Conservation (phyloP, 2,888 invertebrate species). For the Luffia ferchaultella region DNA sequence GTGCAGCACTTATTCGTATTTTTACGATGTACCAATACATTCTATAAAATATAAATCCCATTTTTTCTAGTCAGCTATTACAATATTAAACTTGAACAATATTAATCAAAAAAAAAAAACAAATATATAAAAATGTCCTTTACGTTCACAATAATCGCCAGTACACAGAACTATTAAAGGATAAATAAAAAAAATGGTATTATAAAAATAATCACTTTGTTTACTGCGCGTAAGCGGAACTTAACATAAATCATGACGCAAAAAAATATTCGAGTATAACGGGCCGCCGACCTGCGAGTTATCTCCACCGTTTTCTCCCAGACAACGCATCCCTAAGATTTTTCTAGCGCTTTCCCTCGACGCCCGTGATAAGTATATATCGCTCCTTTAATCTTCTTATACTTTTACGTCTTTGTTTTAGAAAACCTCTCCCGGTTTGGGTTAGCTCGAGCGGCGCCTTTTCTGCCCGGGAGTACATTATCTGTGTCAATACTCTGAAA, state of each 20-base stretch:
- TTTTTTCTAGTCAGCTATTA: background rate
- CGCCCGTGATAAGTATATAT: conserved; percentile 7
- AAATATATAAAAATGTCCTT: too few species aligned
- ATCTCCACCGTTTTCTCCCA: background rate
- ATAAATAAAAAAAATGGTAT: background rate
- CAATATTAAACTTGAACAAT: background rate
- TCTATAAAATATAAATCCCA: background rate
- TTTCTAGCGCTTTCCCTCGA: conserved; percentile 2
- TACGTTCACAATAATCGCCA: too few species aligned
- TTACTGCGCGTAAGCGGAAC: background rate
- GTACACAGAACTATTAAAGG: background rate
- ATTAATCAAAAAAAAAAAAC: background rate
- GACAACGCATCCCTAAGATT: background rate
- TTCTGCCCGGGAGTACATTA: conserved; percentile 39
- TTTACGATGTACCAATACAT: background rate
- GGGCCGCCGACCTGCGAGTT: background rate
- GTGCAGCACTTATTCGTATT: too few species aligned
- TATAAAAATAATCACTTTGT: background rate
- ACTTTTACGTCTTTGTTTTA: conserved; percentile 47
- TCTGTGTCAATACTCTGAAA: conserved; percentile 54
- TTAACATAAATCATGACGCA: background rate
- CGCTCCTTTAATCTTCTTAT: conserved; percentile 35
- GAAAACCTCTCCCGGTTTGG: conserved; percentile 36
- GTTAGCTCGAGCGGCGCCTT: conserved; percentile 22
- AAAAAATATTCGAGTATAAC: background rate